Base-by-base conservation (phyloP, 2,888 invertebrate genomes). In the Aproaerema taeniolella region DNA sequence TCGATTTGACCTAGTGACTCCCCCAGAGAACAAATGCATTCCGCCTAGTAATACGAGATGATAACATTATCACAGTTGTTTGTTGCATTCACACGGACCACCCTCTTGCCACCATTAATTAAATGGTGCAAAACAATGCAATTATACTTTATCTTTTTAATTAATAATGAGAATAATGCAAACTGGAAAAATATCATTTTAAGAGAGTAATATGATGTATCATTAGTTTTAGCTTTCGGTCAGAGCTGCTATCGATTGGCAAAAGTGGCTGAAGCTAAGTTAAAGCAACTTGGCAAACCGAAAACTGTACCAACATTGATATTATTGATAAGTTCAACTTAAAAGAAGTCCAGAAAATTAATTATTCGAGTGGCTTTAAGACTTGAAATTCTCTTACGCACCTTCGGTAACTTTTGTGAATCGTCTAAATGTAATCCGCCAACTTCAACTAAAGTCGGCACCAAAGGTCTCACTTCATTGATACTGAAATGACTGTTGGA, bases 401-500 rank as follows among this genome's bases (percentile, higher is more conserved):
- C 89, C 61, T 67, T 61, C 7, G 87, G 63, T 34, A 89, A 59
- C 32, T 55, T 67, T 52, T 79, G 80, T 2, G 68, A 55, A 11
- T 85, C 77, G 50, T 87, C 82, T 29, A 88, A 65, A 55, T 90
- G 90, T 30, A 89, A 51, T 4, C 90, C 90, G 13, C 87, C 89
- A 6, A 90, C 83, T 72, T 89, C 89, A 8, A 89, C 71, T 26
- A 89, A 51, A 39, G 85, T 76, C 1, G 89, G 89, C 1, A 88
- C 85, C 13, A 86, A 49, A 0, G 90, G 89, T n/a, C 88, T 72
- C 7, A 88, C 83, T 57, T 85, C 82, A 47, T 88, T 88, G 37
- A 88, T 79, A 49, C 88, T 89, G 49, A 86, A 88, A 57, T 89
- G 89, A 40, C 88, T 88, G 50, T 89, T 89, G 0, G 87, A 83